These are phyloP conservation scores for Taxidea taxus DNA, from an alignment of 2,113 vertebrate genomes.

Conservation along the genomic window DNA sequence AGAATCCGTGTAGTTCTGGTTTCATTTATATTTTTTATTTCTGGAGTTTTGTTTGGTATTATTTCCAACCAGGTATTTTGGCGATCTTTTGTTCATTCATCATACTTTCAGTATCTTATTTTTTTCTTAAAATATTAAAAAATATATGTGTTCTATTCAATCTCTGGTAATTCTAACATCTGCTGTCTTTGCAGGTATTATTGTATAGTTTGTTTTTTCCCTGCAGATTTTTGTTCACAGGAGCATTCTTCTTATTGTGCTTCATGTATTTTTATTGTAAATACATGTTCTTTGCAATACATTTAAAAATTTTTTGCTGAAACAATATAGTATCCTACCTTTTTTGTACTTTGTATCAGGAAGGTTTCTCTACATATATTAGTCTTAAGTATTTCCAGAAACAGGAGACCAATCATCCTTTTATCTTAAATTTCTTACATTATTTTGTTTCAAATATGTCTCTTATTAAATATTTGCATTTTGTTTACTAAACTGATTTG, in stretches of 20 bases:
- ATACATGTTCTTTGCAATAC: background rate
- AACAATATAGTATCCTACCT: background rate
- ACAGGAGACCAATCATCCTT: background rate
- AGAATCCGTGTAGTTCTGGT: background rate
- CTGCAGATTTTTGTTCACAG: background rate
- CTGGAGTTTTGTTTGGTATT: background rate
- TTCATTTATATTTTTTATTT: conserved; percentile 23
- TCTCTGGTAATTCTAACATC: background rate
- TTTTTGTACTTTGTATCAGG: background rate
- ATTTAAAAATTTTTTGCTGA: background rate
- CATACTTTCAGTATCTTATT: background rate
- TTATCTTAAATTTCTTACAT: background rate
- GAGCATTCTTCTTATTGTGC: background rate
- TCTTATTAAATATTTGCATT: conserved; percentile 26
- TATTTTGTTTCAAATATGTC: background rate
- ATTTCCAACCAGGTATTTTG: background rate
- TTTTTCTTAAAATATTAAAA: background rate
- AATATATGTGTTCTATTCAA: background rate
- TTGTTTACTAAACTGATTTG: background rate
- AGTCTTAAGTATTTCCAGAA: background rate
- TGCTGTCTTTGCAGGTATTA: background rate
- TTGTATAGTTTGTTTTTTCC: background rate
- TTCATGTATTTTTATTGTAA: background rate
- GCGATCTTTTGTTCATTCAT: background rate
- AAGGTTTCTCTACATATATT: background rate